Percentiles rank a stretch among this genome's conserved stretches.
phyloP scores from a whole-genome alignment of 2,888 invertebrate genomes.

The Cotesia congregata region DNA sequence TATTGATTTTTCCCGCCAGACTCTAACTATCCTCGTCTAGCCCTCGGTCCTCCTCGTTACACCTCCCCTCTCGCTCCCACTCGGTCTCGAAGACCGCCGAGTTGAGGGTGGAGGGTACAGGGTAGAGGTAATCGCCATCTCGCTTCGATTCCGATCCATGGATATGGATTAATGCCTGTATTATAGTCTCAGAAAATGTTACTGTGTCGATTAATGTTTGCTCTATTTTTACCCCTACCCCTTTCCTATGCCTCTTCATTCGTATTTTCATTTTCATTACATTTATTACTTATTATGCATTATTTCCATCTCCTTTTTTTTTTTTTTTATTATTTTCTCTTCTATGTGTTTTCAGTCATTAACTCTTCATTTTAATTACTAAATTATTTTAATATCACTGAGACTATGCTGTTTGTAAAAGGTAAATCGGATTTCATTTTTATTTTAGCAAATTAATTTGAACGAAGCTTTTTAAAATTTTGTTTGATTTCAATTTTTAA shows the following conservation, averaged over 20 bases:
- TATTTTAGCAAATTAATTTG: too few species aligned
- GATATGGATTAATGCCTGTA: constrained; percentile 35
- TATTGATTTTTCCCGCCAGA: constrained; percentile 71
- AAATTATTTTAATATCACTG: too few species aligned
- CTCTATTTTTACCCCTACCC: constrained; percentile 23
- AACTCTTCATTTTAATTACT: too few species aligned
- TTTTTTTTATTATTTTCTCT: too few species aligned
- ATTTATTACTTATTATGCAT: background rate
- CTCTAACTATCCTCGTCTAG: constrained; percentile 64
- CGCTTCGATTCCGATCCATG: constrained; percentile 42
- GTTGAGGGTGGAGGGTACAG: too few species aligned
- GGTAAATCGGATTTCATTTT: too few species aligned
- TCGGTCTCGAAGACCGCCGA: constrained; percentile 41
- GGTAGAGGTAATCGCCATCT: constrained; percentile 45
- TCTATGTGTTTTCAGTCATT: too few species aligned
- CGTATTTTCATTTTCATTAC: background rate
- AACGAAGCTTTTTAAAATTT: too few species aligned
- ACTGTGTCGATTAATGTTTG: constrained; percentile 19
- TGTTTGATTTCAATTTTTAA: too few species aligned
- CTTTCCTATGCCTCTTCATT: background rate
- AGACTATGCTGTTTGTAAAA: too few species aligned
- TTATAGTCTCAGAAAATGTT: constrained; percentile 31
- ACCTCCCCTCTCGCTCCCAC: constrained; percentile 44
- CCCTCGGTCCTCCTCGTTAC: constrained; percentile 48
- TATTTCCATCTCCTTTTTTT: too few species aligned